Evolutionary conservation across 2,797 vertebrate genomes (phyloP).

Genomic region (Lepilemur septentrionalis): DNA sequence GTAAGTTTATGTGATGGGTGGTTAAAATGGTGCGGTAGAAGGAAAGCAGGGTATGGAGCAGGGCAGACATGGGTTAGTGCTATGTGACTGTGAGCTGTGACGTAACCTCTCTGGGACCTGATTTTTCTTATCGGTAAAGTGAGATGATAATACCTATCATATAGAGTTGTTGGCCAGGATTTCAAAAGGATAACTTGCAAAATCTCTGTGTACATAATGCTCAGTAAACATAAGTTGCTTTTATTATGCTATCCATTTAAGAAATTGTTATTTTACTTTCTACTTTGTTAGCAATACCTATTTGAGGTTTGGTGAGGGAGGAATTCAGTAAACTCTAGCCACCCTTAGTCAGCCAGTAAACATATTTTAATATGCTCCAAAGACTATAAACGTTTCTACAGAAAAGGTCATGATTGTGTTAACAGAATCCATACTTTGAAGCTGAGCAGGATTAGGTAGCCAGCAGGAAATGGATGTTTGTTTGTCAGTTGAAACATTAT

Average conservation of each 20-base stretch:
- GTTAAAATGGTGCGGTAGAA: not conserved
- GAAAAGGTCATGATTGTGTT: not conserved
- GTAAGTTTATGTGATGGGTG: not conserved
- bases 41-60: not conserved
- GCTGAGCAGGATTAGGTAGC: not conserved
- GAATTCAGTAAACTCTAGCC: not conserved
- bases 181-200: not conserved
- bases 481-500: not conserved
- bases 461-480: not conserved
- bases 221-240: not conserved
- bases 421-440: constrained; percentile 10
- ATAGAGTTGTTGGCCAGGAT: not conserved
- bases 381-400: not conserved
- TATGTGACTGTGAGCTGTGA: not conserved
- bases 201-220: not conserved
- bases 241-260: not conserved
- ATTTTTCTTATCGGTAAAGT: not conserved
- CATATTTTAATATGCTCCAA: not conserved
- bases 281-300: not conserved
- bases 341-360: not conserved
- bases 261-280: not conserved
- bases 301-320: not conserved
- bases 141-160: not conserved
- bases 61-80: no score
- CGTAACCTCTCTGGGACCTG: not conserved